Evolutionary conservation across 1,140 invertebrate genomes (phyloP).

Genomic region (Drosophila fuyamai): DNA sequence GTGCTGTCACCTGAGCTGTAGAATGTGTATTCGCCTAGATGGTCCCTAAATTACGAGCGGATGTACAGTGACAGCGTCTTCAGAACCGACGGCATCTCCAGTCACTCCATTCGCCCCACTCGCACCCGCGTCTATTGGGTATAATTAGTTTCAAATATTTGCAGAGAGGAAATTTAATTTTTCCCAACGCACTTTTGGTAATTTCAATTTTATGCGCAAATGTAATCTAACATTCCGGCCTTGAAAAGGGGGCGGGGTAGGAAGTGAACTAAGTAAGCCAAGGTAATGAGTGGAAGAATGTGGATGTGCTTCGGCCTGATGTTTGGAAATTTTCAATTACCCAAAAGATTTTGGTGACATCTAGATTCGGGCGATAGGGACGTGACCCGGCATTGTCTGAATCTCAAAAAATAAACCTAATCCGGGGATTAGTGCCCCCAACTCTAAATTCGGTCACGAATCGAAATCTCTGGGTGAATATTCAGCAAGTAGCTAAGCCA

Average conservation of each 20-base stretch:
- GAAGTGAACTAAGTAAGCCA: slow-evolving; percentile 28
- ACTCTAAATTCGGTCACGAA: slow-evolving; percentile 20
- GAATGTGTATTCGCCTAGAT: slow-evolving; percentile 44
- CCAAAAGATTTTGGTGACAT: slow-evolving; percentile 32
- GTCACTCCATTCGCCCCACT: slow-evolving; percentile 19
- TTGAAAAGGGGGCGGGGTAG: slow-evolving; percentile 2
- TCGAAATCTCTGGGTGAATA: slow-evolving; percentile 14
- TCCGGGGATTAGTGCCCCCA: slow-evolving; percentile 26
- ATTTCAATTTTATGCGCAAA: slow-evolving; percentile 63
- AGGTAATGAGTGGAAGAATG: slow-evolving; percentile 33
- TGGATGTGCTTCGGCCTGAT: slow-evolving; percentile 11
- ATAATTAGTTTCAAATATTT: slow-evolving; percentile 84
- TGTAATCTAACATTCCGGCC: slow-evolving; percentile 46
- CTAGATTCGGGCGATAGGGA: slow-evolving; percentile 44
- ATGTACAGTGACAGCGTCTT: slow-evolving; percentile 62
- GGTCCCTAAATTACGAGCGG: slow-evolving; percentile 69
- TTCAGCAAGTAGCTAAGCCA: slow-evolving; percentile 23
- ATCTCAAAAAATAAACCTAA: slow-evolving; percentile 19
- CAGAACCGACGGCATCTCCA: slow-evolving; percentile 10
- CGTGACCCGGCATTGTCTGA: slow-evolving; percentile 33
- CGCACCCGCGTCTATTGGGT: slow-evolving; percentile 69
- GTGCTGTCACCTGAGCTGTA: slow-evolving; percentile 30
- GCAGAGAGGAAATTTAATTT: slow-evolving; percentile 75
- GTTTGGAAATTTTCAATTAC: slow-evolving; percentile 51
- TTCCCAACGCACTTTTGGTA: slow-evolving; percentile 63